These are phyloP conservation scores for Sitophilus oryzae DNA, from an alignment of 1,140 invertebrate species.

Conservation along the genomic window DNA sequence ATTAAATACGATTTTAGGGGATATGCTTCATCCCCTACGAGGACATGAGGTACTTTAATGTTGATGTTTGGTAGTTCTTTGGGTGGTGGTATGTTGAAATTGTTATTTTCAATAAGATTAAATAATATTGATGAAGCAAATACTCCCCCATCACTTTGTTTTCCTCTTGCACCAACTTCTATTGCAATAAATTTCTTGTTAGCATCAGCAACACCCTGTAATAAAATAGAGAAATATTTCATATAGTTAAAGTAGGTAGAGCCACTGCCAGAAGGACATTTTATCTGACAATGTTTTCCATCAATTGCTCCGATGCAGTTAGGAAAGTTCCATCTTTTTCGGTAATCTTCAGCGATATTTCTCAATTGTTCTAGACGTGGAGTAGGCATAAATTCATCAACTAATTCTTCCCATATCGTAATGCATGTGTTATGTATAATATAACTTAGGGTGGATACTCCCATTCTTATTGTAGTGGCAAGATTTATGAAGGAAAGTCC, in stretches of 20 bases:
- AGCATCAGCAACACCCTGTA: no score
- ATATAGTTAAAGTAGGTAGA: constrained; percentile 15
- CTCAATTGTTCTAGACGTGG: constrained; percentile 4
- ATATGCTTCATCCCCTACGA: constrained; percentile 40
- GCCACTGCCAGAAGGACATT: constrained; percentile 4
- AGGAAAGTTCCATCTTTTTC: constrained; percentile 9
- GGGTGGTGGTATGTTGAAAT: constrained; percentile 1
- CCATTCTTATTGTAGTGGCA: constrained; percentile 6
- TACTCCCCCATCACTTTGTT: constrained; percentile 12
- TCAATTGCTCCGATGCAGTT: constrained; percentile 41
- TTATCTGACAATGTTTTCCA: constrained; percentile 38
- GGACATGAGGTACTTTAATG: constrained; percentile 6
- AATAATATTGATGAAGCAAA: background rate
- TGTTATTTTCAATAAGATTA: background rate
- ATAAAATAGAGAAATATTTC: constrained; percentile 12
- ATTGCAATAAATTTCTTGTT: constrained; percentile 19
- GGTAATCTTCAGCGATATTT: background rate
- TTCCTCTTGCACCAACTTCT: constrained; percentile 8
- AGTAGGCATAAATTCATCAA: constrained; percentile 6
- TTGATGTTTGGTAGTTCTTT: constrained; percentile 1
- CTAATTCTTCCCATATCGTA: constrained; percentile 7
- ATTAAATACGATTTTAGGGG: constrained; percentile 42
- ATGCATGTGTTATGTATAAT: constrained; percentile 1
- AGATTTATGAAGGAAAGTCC: constrained; percentile 14
- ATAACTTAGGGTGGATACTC: constrained; percentile 4